Conservation (phyloP, 2,797 vertebrate genomes). For the Coreius guichenoti region DNA sequence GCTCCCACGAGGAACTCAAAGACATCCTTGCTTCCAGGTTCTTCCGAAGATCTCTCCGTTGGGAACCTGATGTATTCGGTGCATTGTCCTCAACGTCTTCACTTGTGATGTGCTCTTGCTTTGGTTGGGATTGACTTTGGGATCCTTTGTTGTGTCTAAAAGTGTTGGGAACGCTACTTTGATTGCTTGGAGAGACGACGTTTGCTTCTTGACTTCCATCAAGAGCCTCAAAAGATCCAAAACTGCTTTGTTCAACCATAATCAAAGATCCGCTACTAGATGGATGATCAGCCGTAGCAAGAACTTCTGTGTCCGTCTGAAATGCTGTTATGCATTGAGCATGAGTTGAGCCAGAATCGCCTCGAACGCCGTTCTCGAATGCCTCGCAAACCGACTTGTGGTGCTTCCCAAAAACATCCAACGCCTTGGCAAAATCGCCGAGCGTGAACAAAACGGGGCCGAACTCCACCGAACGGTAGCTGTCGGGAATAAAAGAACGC, state of each 20-base stretch:
- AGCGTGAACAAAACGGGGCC: slow-evolving; percentile 65
- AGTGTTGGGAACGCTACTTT: background rate
- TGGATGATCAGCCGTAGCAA: slow-evolving; percentile 60
- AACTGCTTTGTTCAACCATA: background rate
- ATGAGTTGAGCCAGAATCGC: background rate
- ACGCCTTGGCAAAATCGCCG: slow-evolving; percentile 77
- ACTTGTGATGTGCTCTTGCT: background rate
- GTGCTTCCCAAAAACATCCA: slow-evolving; percentile 82
- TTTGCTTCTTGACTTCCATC: background rate
- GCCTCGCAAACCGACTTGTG: slow-evolving; percentile 83
- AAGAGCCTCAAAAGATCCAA: slow-evolving; percentile 4
- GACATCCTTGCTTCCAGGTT: background rate
- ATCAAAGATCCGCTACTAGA: slow-evolving; percentile 14
- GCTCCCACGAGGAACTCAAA: slow-evolving; percentile 74
- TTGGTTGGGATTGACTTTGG: background rate
- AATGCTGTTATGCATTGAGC: slow-evolving; percentile 84
- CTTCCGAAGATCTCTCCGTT: background rate
- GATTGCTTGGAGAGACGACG: background rate
- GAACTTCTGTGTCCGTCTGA: slow-evolving; percentile 78
- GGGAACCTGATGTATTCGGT: background rate
- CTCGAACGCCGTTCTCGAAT: slow-evolving; percentile 68
- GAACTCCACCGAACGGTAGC: slow-evolving; percentile 73
- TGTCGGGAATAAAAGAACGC: slow-evolving; percentile 86
- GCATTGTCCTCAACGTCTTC: background rate
- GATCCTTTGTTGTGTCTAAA: background rate